phyloP scores from a whole-genome alignment of 2,113 vertebrate species.

The Python bivittatus region DNA sequence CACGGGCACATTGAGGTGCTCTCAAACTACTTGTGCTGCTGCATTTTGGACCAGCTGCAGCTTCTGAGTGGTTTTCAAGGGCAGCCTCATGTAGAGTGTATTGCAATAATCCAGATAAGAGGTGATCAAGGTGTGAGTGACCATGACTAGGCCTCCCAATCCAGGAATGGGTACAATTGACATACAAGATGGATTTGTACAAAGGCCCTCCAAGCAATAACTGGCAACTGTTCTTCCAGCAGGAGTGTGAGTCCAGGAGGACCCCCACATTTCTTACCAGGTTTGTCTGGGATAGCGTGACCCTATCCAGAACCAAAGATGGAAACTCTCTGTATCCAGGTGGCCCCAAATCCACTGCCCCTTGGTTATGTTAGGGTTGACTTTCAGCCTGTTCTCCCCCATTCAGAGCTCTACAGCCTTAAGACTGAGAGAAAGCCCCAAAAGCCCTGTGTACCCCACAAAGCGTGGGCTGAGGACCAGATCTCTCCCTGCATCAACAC shows the following conservation, averaged over 20 bases:
- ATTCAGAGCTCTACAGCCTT: background rate
- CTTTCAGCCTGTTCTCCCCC: background rate
- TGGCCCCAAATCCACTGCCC: background rate
- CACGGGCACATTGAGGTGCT: background rate
- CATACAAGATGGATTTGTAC: background rate
- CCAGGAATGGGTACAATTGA: background rate
- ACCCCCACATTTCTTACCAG: background rate
- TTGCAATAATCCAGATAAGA: background rate
- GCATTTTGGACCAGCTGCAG: background rate
- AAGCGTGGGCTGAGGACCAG: background rate
- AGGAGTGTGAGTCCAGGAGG: background rate
- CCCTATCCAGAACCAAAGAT: background rate
- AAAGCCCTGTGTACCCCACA: background rate
- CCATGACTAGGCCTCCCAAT: background rate
- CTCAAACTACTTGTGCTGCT: background rate
- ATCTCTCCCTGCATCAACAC: background rate
- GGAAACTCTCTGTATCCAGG: background rate
- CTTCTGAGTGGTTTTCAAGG: background rate
- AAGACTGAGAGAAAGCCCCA: background rate
- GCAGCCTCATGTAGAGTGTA: background rate
- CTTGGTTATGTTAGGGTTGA: background rate
- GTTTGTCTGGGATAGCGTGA: background rate
- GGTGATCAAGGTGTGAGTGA: background rate
- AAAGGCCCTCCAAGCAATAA: background rate
- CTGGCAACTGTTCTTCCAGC: background rate